Conservation (phyloP, 2,113 vertebrate species). For the Aptenodytes forsteri region DNA sequence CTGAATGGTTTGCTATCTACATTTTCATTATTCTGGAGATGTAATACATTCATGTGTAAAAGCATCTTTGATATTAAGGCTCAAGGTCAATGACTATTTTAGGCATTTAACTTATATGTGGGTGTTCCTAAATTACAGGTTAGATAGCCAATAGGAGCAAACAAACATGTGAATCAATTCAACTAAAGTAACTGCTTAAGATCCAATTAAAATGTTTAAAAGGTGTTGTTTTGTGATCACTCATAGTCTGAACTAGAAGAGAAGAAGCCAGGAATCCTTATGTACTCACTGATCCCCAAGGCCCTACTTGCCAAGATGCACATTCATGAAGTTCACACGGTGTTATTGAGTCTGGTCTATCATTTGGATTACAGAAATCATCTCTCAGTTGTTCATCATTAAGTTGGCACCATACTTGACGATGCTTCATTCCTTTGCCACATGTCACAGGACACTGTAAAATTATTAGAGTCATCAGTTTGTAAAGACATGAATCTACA, state of each 20-base stretch:
- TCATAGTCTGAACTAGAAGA: neutral
- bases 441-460: slow-evolving; percentile 89
- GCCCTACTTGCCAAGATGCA: slow-evolving; percentile 89
- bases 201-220: neutral
- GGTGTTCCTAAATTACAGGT: neutral
- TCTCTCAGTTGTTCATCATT: slow-evolving; percentile 82
- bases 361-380: slow-evolving; percentile 80
- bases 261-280: neutral
- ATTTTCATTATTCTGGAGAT: neutral
- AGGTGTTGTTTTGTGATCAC: neutral
- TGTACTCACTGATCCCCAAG: slow-evolving; percentile 91
- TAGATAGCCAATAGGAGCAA: neutral
- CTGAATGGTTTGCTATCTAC: neutral
- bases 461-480: neutral
- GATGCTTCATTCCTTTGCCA: slow-evolving; percentile 86
- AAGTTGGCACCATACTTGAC: slow-evolving; percentile 85
- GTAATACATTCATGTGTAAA: neutral
- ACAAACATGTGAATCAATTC: neutral
- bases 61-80: neutral
- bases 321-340: slow-evolving; percentile 85
- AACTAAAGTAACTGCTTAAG: neutral
- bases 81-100: neutral
- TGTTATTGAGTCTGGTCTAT: slow-evolving; percentile 79
- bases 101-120: neutral
- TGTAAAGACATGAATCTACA: neutral